Conservation (phyloP, 2,797 vertebrate species). For the Argya squamiceps region DNA sequence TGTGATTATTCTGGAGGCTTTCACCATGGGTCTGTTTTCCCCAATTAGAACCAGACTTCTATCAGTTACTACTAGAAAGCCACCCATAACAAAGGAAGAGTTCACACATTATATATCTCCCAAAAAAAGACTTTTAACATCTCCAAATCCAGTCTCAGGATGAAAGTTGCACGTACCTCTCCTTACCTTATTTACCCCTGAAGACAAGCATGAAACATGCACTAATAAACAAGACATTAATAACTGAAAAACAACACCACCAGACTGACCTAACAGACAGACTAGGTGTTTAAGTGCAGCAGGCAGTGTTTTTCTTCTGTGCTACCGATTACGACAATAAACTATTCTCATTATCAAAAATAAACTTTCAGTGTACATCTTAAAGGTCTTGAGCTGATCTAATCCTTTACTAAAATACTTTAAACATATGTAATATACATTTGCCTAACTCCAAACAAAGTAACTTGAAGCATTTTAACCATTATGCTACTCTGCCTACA, state of each 20-base stretch:
- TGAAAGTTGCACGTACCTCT: neutral
- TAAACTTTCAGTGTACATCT: neutral
- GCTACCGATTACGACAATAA: neutral
- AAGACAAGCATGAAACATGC: neutral
- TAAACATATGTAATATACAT: neutral
- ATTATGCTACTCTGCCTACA: neutral
- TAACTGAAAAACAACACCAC: neutral
- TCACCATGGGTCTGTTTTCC: neutral
- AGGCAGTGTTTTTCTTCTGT: neutral
- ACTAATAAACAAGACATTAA: neutral
- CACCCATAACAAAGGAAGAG: neutral
- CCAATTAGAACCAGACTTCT: slow-evolving; percentile 3
- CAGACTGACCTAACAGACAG: neutral
- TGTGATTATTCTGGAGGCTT: neutral
- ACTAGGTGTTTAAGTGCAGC: neutral
- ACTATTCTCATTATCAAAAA: neutral
- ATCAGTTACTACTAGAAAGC: neutral
- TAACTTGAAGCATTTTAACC: neutral
- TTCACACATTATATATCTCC: neutral
- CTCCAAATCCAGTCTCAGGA: neutral
- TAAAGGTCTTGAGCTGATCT: neutral
- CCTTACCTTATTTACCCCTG: neutral
- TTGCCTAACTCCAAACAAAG: neutral
- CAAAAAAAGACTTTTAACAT: neutral
- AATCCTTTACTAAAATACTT: neutral